phyloP scores from a whole-genome alignment of 2,113 vertebrate genomes.

The Stercorarius parasiticus region DNA sequence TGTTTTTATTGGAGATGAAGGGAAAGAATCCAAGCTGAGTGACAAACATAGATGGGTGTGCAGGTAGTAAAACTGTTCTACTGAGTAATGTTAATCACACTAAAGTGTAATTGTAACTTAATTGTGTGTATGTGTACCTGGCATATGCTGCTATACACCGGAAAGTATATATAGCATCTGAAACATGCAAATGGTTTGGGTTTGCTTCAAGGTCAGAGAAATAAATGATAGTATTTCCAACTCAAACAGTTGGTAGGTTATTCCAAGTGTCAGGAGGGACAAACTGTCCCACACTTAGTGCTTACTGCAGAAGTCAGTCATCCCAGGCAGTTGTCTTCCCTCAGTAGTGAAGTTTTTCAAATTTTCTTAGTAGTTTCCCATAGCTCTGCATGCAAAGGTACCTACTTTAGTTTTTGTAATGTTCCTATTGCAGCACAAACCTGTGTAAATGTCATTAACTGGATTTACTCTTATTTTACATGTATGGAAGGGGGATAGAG shows the following conservation, averaged over 20 bases:
- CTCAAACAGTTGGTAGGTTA: neutral
- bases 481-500: neutral
- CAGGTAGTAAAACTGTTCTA: neutral
- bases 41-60: neutral
- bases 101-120: neutral
- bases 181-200: neutral
- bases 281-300: neutral
- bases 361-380: neutral
- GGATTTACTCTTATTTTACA: neutral
- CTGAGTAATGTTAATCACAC: neutral
- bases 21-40: neutral
- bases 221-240: neutral
- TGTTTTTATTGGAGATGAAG: neutral
- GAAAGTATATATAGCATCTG: neutral
- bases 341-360: neutral
- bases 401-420: neutral
- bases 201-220: neutral
- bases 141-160: neutral
- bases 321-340: neutral
- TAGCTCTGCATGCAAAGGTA: neutral
- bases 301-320: neutral
- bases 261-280: neutral
- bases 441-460: neutral
- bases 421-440: neutral
- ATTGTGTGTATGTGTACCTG: neutral